Base-by-base conservation (phyloP, 2,797 vertebrate genomes). In the Amazonetta brasiliensis region DNA sequence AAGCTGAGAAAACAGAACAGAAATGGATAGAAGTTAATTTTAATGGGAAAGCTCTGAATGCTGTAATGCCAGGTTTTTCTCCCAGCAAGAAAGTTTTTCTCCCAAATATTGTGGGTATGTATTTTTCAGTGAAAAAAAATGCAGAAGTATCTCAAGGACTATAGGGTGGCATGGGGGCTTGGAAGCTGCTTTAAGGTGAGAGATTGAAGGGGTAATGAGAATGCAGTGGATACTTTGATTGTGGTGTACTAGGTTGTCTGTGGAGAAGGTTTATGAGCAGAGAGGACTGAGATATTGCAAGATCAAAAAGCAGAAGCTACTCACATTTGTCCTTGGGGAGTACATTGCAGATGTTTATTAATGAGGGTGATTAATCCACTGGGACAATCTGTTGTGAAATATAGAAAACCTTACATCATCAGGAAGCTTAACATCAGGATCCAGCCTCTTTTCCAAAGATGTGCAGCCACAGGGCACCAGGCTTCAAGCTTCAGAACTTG, bases 381-480 rank as follows among this genome's bases (percentile, higher is more conserved):
- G 59, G 33, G 69, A 66, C 7, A 11, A 43, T 91, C 31, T 89
- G 48, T 63, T 68, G 87, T 55, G 48, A 14, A 13, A 58, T 84
- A 33, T 75, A 62, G 73, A 77, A 84, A 74, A 84, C 63, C 54
- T 86, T n/a, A 82, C 35, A 76, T 88, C 31, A 69, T 26, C 28
- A 63, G n/a, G 43, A 92, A 86, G 33, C 52, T 79, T 86, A 76
- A 81, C 37, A 48, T 73, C 55, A 86, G 69, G 52, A 94, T 86
- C 43, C 35, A 81, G 69, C 82, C 48, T 87, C n/a, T 95, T 94
- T 94, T 90, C 52, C 44, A 86, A 92, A 93, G 73, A 55, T 59
- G 7, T 82, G 25, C 63, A 84, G 56, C 39, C 21, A 41, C 16
- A 28, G 11, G 33, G 28, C 41, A 50, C 48, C 60, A 73, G 67